These are phyloP conservation scores for Uria lomvia DNA, from an alignment of 2,113 vertebrate species.

Conservation along the genomic window DNA sequence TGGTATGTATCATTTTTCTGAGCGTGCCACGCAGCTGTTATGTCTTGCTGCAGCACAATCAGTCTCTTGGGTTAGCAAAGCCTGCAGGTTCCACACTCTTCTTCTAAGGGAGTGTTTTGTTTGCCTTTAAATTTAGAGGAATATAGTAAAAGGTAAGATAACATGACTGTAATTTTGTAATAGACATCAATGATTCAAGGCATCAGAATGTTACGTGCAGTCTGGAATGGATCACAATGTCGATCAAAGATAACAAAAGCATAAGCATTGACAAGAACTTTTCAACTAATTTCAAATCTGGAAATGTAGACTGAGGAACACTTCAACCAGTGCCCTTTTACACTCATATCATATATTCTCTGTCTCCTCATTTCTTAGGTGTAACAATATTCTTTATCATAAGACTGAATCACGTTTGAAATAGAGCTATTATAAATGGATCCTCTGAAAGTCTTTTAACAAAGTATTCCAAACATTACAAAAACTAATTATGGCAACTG, in stretches of 20 bases:
- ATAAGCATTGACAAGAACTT: background rate
- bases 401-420: background rate
- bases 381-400: background rate
- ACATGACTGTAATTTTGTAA: background rate
- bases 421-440: background rate
- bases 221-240: background rate
- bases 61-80: background rate
- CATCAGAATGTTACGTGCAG: background rate
- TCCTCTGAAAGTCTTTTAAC: background rate
- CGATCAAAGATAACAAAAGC: background rate
- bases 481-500: background rate
- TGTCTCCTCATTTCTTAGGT: background rate
- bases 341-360: background rate
- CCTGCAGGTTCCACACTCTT: background rate
- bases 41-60: background rate
- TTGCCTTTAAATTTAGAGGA: background rate
- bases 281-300: background rate
- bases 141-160: background rate
- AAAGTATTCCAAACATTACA: background rate
- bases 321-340: background rate
- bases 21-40: background rate
- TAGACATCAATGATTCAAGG: background rate
- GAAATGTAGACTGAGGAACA: background rate
- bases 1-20: background rate
- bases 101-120: background rate